These are phyloP conservation scores for Cydia amplana DNA, from an alignment of 1,140 invertebrate species.

Conservation along the genomic window DNA sequence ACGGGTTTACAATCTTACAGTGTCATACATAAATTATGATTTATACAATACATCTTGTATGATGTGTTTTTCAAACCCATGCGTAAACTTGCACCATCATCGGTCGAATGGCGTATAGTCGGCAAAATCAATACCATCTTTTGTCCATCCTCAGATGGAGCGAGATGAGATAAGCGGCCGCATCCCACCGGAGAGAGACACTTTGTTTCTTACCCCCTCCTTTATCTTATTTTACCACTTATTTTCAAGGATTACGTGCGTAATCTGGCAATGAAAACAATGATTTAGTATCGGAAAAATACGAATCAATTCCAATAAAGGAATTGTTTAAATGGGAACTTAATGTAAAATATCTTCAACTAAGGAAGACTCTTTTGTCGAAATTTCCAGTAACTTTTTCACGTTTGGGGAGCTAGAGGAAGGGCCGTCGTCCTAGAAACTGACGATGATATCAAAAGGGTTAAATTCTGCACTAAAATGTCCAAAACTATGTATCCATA, in stretches of 20 bases:
- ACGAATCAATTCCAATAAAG: neutral
- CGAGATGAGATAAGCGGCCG: constrained; percentile 61
- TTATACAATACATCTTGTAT: neutral
- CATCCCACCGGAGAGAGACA: constrained; percentile 61
- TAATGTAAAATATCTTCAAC: neutral
- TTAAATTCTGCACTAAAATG: too few species aligned
- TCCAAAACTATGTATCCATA: too few species aligned
- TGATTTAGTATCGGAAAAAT: neutral
- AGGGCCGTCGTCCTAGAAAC: too few species aligned
- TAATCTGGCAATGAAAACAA: neutral
- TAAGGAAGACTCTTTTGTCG: too few species aligned
- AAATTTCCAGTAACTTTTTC: too few species aligned
- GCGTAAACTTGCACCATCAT: constrained; percentile 42
- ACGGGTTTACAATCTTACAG: too few species aligned
- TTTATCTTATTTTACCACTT: constrained; percentile 27
- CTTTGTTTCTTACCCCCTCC: constrained; percentile 29
- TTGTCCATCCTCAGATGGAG: constrained; percentile 70
- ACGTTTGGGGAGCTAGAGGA: too few species aligned
- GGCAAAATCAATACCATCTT: constrained; percentile 71
- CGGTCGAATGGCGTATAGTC: constrained; percentile 48
- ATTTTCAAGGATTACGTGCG: constrained; percentile 28
- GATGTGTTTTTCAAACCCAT: neutral
- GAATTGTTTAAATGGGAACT: neutral
- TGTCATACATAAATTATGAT: too few species aligned
- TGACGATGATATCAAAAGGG: too few species aligned